Conservation (phyloP, 2,888 invertebrate species). For the Brenthis hecate region DNA sequence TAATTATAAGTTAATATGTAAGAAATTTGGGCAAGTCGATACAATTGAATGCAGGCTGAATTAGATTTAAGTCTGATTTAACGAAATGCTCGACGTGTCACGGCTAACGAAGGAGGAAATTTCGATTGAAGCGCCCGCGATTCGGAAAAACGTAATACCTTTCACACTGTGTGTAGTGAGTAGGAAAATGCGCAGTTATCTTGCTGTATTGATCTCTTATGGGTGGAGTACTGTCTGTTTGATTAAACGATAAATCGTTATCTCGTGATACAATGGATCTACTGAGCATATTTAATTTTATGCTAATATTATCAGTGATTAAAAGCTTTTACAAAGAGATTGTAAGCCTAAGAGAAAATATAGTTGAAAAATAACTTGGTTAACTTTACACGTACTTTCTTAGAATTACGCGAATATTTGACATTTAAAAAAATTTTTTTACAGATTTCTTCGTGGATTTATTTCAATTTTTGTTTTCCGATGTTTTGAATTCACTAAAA, state of each 20-base stretch:
- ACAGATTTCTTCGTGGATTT: too few relatives aligned
- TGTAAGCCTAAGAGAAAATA: too few relatives aligned
- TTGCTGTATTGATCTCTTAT: slow-evolving; percentile 21
- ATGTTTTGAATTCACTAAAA: too few relatives aligned
- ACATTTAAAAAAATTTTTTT: too few relatives aligned
- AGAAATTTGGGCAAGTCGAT: slow-evolving; percentile 30
- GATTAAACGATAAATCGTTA: not conserved
- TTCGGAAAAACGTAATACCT: not conserved
- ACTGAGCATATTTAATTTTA: too few relatives aligned
- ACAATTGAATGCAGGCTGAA: slow-evolving; percentile 20
- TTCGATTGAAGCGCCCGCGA: slow-evolving; percentile 9
- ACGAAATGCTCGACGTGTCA: slow-evolving; percentile 34
- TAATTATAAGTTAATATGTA: slow-evolving; percentile 6
- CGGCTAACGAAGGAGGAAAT: slow-evolving; percentile 29
- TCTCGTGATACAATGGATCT: too few relatives aligned
- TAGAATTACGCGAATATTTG: too few relatives aligned
- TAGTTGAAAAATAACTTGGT: too few relatives aligned
- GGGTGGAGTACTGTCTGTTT: not conserved
- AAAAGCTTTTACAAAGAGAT: too few relatives aligned
- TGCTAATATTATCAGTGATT: too few relatives aligned
- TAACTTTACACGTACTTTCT: too few relatives aligned
- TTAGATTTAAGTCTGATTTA: slow-evolving; percentile 32
- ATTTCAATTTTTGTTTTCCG: too few relatives aligned
- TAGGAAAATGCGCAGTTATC: slow-evolving; percentile 28
- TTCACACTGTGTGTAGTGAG: slow-evolving; percentile 24